Conservation (phyloP, 2,797 vertebrate genomes). For the Iguana delicatissima region DNA sequence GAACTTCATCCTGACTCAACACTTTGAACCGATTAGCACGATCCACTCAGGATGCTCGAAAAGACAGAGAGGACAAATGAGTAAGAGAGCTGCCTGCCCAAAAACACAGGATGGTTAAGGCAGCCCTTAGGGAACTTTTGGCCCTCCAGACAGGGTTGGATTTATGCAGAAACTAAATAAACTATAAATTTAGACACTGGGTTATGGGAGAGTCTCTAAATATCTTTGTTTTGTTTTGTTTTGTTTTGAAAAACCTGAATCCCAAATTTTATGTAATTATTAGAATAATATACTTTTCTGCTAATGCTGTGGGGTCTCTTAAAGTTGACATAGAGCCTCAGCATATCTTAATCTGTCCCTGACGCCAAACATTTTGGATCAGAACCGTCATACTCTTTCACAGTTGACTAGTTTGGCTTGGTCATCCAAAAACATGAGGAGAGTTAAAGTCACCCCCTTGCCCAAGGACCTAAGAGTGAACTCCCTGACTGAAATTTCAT, state of each 20-base stretch:
- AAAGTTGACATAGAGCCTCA: neutral
- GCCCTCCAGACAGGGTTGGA: neutral
- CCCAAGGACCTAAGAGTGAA: neutral
- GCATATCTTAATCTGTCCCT: too few species aligned
- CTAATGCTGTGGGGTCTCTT: neutral
- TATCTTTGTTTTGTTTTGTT: too few species aligned
- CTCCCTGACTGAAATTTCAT: neutral
- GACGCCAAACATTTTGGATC: too few species aligned
- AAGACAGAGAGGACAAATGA: neutral
- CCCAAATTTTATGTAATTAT: neutral
- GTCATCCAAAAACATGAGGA: neutral
- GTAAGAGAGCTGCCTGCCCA: too few species aligned
- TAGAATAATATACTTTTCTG: neutral
- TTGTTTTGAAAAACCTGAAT: neutral
- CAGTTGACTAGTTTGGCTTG: too few species aligned
- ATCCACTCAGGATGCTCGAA: neutral
- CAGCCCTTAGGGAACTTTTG: neutral
- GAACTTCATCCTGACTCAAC: neutral
- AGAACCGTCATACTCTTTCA: too few species aligned
- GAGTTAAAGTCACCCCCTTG: neutral
- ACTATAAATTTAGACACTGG: neutral
- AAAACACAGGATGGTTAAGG: neutral
- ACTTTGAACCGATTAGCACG: too few species aligned
- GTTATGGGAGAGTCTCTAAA: neutral
- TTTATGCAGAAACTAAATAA: neutral